Evolutionary conservation across 2,113 vertebrate genomes (phyloP), one percentile per base, ranked within the genome.

Genomic region (Gymnocephalus cernua): DNA sequence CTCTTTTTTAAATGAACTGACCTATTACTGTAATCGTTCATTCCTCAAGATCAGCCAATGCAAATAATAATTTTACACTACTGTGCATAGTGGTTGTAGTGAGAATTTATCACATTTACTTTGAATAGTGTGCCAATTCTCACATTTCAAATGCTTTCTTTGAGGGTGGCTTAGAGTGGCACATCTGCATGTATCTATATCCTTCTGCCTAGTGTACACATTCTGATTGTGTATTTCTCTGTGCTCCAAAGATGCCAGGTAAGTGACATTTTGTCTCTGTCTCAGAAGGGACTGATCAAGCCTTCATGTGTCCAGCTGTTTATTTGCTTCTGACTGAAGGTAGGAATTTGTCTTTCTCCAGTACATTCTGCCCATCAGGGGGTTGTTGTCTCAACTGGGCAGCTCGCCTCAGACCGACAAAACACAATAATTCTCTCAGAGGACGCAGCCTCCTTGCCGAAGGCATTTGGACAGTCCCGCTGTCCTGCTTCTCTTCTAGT

Each of bases 271-370:
- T 50, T 41, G 45, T 48, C 23, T 69, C 41, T 4, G 51, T 76
- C 69, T 82, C 72, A 67, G 61, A 89, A 87, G 71, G 48, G 65
- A 56, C 72, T 79, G 85, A 92, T 90, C 87, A 92, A 86, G 80
- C 66, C 80, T 67, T 84, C 73, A 74, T 64, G 5, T 25, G 58
- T 74, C 84, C 76, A 82, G 76, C 80, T 87, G 82, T 85, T 88
- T 85, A 71, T 86, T 85, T 67, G 70, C 77, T 44, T 77, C 32
- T 80, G 57, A 84, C 81, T 83, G 59, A 82, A 74, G 78, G 77
- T 76, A 68, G 32, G 67, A 58, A 71, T 84, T 74, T 79, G 54
- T 77, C 65, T 85, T 45, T 79, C 58, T 83, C 74, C 54, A 15
- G 62, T 15, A 45, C 65, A 77, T 53, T 41, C 74, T 50, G 79